Conservation (phyloP, 2,113 vertebrate species). For the Scomber scombrus region DNA sequence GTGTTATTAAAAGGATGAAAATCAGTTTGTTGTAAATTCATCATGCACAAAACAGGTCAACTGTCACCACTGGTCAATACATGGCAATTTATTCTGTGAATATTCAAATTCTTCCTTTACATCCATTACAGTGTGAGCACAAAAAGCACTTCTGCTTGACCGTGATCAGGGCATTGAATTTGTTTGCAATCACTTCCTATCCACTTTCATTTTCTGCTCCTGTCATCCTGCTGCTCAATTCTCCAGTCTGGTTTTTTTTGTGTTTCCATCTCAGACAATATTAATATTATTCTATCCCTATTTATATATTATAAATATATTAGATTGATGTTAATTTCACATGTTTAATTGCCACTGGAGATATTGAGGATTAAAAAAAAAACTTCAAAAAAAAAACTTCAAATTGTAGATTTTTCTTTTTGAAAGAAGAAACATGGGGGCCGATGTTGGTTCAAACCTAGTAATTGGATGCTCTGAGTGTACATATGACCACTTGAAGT, state of each 20-base stretch:
- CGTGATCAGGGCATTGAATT: not conserved
- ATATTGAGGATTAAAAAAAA: not conserved
- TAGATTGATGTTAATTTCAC: not conserved
- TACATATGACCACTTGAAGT: too few species aligned
- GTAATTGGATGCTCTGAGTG: too few species aligned
- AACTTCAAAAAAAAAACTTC: too few species aligned
- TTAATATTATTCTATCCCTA: not conserved
- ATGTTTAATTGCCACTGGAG: not conserved
- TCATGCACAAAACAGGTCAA: not conserved
- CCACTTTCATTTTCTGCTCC: not conserved
- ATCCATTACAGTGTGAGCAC: not conserved
- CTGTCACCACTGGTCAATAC: conserved; percentile 42
- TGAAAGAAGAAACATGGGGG: too few species aligned
- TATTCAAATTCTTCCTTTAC: conserved; percentile 3
- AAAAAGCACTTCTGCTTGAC: not conserved
- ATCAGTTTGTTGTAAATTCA: conserved; percentile 17
- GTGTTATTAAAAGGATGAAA: conserved; percentile 9
- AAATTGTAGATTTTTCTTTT: too few species aligned
- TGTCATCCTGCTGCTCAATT: too few species aligned
- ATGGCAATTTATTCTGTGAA: conserved; percentile 47
- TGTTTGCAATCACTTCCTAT: too few species aligned
- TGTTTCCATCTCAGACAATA: not conserved
- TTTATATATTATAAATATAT: conserved; percentile 3
- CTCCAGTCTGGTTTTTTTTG: not conserved
- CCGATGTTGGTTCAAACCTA: too few species aligned